Evolutionary conservation across 2,797 vertebrate genomes (phyloP).

Genomic region (Pseudocheirus occidentalis): DNA sequence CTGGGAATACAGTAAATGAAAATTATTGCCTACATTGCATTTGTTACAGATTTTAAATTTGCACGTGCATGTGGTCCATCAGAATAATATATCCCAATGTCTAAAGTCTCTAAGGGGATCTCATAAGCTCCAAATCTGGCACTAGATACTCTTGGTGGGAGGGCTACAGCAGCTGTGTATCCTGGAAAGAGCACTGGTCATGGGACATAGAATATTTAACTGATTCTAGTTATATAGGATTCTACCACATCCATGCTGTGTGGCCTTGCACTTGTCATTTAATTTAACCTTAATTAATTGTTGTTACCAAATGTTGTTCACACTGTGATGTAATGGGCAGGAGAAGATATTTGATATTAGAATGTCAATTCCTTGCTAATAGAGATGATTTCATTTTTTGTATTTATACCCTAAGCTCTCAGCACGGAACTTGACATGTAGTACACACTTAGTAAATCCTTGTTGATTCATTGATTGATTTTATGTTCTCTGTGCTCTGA

Average conservation of each 20-base stretch:
- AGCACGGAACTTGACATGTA: background rate
- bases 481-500: background rate
- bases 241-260: background rate
- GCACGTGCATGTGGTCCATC: background rate
- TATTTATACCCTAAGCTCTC: background rate
- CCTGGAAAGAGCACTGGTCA: background rate
- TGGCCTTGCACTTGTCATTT: background rate
- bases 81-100: constrained; percentile 4
- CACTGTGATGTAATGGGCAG: background rate
- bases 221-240: background rate
- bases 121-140: background rate
- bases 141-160: background rate
- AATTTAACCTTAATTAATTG: background rate
- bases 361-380: background rate
- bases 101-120: background rate
- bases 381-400: background rate
- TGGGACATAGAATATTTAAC: background rate
- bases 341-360: background rate
- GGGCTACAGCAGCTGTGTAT: background rate
- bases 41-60: constrained; percentile 30
- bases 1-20: background rate
- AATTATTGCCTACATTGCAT: background rate
- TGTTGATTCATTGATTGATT: background rate
- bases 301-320: background rate
- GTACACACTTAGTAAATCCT: background rate